Evolutionary conservation across 2,113 vertebrate species (phyloP).

Genomic region (Rhineura floridana): DNA sequence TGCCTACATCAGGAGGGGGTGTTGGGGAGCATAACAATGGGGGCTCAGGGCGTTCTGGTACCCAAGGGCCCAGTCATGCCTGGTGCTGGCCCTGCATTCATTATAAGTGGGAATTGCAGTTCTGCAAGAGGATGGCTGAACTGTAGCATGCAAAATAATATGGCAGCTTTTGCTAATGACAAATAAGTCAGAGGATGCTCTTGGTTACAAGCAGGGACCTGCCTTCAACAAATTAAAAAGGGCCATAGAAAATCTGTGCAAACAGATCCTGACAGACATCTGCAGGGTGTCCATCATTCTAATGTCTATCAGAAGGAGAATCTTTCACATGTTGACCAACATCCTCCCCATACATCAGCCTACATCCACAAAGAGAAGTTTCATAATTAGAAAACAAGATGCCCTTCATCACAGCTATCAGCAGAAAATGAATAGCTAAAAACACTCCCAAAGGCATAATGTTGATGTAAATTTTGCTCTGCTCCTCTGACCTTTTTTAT

Average conservation of each 20-base stretch:
- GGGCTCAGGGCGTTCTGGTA: too few relatives aligned
- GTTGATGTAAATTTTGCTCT: not conserved
- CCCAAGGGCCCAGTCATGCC: too few relatives aligned
- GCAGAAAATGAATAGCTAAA: not conserved
- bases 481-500: not conserved
- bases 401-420: not conserved
- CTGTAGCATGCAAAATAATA: not conserved
- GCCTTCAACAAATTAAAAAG: not conserved
- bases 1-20: too few relatives aligned
- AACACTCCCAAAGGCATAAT: not conserved
- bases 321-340: not conserved
- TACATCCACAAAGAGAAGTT: not conserved
- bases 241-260: not conserved
- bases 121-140: not conserved
- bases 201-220: not conserved
- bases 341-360: conserved; percentile 22
- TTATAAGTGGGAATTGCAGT: not conserved
- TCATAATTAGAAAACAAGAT: not conserved
- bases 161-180: not conserved
- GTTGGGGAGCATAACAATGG: too few relatives aligned
- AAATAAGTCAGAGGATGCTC: not conserved
- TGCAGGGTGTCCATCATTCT: not conserved
- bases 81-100: too few relatives aligned
- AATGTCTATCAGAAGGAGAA: not conserved
- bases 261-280: not conserved